Conservation (phyloP, 1,140 invertebrate genomes). For the Stegodyphus dumicola region DNA sequence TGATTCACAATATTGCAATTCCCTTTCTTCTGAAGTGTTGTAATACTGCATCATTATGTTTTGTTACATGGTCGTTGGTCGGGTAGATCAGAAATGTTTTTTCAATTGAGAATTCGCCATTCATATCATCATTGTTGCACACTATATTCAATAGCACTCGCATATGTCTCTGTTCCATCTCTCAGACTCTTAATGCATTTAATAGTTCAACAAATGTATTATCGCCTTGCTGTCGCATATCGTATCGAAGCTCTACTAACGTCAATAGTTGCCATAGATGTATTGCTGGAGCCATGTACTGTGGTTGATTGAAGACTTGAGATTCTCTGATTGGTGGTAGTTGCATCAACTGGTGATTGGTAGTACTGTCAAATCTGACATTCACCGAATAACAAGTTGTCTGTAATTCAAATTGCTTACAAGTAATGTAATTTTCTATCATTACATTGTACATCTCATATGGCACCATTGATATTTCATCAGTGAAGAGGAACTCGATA, state of each 20-base stretch:
- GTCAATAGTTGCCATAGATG: slow-evolving; percentile 66
- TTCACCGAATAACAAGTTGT: slow-evolving; percentile 62
- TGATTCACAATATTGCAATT: slow-evolving; percentile 49
- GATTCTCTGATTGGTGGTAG: slow-evolving; percentile 66
- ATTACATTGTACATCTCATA: slow-evolving; percentile 66
- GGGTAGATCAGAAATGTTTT: slow-evolving; percentile 58
- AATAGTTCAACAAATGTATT: slow-evolving; percentile 55
- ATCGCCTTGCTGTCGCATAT: slow-evolving; percentile 65
- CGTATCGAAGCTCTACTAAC: slow-evolving; percentile 66
- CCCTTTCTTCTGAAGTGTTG: slow-evolving; percentile 32
- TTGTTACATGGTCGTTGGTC: slow-evolving; percentile 42
- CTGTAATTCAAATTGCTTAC: slow-evolving; percentile 65
- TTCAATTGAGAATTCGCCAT: slow-evolving; percentile 42
- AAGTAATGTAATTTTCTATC: slow-evolving; percentile 67
- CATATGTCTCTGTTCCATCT: slow-evolving; percentile 53
- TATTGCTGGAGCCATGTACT: slow-evolving; percentile 65
- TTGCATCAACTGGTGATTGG: too few species aligned
- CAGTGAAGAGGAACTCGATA: slow-evolving; percentile 68
- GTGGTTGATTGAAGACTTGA: slow-evolving; percentile 66
- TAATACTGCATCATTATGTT: slow-evolving; percentile 55
- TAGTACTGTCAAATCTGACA: too few species aligned
- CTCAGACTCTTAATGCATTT: slow-evolving; percentile 60
- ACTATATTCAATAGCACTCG: slow-evolving; percentile 42
- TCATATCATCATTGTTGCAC: slow-evolving; percentile 18
- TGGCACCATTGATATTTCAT: slow-evolving; percentile 67